Percentiles rank a stretch among this genome's conserved stretches.
phyloP scores from a whole-genome alignment of 2,888 invertebrate genomes.

The Mamestra brassicae region DNA sequence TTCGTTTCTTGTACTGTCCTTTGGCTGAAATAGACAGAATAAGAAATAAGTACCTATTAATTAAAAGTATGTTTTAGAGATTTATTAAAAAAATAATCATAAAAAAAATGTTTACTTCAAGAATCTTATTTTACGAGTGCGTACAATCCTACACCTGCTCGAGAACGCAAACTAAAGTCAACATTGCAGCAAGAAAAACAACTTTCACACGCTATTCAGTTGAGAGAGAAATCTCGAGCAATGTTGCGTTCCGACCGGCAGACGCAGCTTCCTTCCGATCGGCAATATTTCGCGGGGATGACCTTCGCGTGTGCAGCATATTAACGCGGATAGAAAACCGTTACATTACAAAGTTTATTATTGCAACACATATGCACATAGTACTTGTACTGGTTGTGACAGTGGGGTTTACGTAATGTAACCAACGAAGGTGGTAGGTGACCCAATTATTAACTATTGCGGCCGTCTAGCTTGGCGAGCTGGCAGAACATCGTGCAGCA shows the following conservation, averaged over 20 bases:
- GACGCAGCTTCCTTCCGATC: constrained; percentile 80
- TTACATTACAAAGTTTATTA: constrained; percentile 68
- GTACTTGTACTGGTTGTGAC: constrained; percentile 81
- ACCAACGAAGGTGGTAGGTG: constrained; percentile 76
- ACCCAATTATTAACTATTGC: constrained; percentile 85
- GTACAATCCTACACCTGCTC: constrained; percentile 49
- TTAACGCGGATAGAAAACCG: constrained; percentile 72
- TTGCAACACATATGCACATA: constrained; percentile 79
- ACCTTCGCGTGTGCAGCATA: constrained; percentile 74
- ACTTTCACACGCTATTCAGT: constrained; percentile 85
- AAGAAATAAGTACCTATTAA: constrained; percentile 3
- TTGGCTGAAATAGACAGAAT: constrained; percentile 91
- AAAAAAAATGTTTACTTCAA: not conserved
- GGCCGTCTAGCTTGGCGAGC: constrained; percentile 41
- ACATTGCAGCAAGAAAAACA: constrained; percentile 81
- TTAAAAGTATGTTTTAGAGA: not conserved
- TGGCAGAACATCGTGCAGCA: constrained; percentile 15
- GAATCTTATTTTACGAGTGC: constrained; percentile 2
- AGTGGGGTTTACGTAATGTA: constrained; percentile 86
- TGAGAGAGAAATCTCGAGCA: constrained; percentile 81
- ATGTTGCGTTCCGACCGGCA: constrained; percentile 62
- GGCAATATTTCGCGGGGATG: constrained; percentile 57
- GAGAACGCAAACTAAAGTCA: constrained; percentile 58
- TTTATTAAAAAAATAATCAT: not conserved
- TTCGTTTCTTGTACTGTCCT: constrained; percentile 96